These are phyloP conservation scores for Epinephelus awoara DNA, from an alignment of 2,797 vertebrate genomes.

Conservation along the genomic window DNA sequence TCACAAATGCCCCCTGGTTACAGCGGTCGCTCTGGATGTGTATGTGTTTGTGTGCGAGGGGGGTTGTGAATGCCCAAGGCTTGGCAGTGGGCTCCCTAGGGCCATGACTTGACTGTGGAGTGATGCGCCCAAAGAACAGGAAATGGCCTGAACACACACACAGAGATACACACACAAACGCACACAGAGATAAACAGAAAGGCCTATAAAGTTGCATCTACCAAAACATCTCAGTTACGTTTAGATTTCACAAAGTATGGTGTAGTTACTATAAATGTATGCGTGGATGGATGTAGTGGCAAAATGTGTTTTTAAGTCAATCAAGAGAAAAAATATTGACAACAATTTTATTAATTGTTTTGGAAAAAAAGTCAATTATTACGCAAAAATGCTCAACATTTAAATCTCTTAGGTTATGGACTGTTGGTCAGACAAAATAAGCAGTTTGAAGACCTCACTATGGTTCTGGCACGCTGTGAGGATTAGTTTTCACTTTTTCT, in stretches of 20 bases:
- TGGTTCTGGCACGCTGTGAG: no score
- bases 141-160: slow-evolving; percentile 66
- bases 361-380: no score
- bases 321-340: no score
- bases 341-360: no score
- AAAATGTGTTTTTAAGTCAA: no score
- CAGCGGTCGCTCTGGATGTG: slow-evolving; percentile 59
- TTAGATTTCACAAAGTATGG: not conserved
- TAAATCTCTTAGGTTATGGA: no score
- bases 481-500: no score
- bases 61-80: slow-evolving; percentile 54
- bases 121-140: slow-evolving; percentile 84
- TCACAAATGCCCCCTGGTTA: slow-evolving; percentile 87
- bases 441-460: no score
- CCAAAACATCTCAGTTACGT: slow-evolving; percentile 4
- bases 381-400: no score
- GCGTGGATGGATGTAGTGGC: no score
- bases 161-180: slow-evolving; percentile 6
- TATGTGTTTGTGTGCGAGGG: slow-evolving; percentile 21
- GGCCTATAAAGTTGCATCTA: slow-evolving; percentile 2
- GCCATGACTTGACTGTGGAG: slow-evolving; percentile 78
- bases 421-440: no score
- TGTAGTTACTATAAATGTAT: not conserved
- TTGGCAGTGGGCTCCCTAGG: slow-evolving; percentile 65
- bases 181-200: slow-evolving; percentile 8